Evolutionary conservation across 2,113 vertebrate species (phyloP).

Genomic region (Oxyruncus cristatus): DNA sequence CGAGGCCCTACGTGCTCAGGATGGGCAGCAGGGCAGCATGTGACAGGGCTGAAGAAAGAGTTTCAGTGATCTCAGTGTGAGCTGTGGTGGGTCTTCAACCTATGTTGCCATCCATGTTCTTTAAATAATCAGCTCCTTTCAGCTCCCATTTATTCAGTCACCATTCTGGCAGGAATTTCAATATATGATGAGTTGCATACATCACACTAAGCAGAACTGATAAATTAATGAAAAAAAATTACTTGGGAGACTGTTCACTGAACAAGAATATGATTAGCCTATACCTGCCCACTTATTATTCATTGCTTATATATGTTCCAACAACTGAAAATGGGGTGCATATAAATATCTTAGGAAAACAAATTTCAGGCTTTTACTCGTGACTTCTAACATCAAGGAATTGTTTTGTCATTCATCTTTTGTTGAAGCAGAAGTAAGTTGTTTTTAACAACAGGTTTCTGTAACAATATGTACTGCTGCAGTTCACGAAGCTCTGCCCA

Average conservation of each 20-base stretch:
- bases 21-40: background rate
- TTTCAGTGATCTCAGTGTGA: background rate
- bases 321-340: background rate
- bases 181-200: background rate
- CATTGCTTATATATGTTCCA: background rate
- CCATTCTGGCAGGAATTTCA: background rate
- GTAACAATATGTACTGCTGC: background rate
- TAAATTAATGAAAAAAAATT: background rate
- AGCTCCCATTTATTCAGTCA: background rate
- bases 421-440: background rate
- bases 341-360: background rate
- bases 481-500: background rate
- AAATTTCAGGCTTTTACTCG: background rate
- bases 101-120: background rate
- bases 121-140: background rate
- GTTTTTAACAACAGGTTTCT: background rate
- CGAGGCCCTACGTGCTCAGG: rapidly evolving
- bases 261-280: background rate
- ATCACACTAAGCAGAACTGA: background rate
- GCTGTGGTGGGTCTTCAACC: background rate
- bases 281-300: background rate
- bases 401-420: background rate
- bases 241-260: background rate
- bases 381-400: background rate
- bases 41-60: background rate